Base-by-base conservation (phyloP, 2,888 invertebrate genomes). In the Coecobrya sp. region DNA sequence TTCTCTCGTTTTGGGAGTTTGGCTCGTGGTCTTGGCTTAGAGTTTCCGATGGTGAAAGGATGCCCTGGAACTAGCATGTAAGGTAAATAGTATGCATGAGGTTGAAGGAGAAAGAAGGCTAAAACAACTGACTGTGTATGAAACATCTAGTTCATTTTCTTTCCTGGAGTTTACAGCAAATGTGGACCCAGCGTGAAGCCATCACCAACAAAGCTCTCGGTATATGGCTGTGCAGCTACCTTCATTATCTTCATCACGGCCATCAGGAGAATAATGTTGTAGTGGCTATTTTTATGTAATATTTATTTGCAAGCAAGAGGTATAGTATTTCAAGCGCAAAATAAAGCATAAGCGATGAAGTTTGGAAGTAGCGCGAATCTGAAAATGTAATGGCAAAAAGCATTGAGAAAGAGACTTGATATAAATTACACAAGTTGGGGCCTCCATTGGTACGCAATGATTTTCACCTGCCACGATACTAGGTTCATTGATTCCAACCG, bases 231-330 rank as follows among this genome's bases (percentile, higher is more conserved):
- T 22, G 16, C 68, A 11, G 16, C 62, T 84, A 70, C 59, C 85
- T 49, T 68, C 79, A 86, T 73, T 70, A 59, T 65, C 52, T 62
- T 45, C 79, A 86, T 27, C 86, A 86, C 30, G 49, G 62, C 73
- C 86, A 90, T 90, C 90, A 25, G 59, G n/a, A 79, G 85, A 82
- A 79, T 90, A 52, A 85, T 86, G 86, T 65, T 86, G 86, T 85
- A 65, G 45, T 42, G 49, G 36, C 22, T 36, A 70, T 30, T 70
- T 70, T 30, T 36, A 70, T 36, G 19, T 36, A 36, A 19, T 70
- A n/a, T 36, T 70, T n/a, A 36, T n/a, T 36, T 36, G 2, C 30
- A 70, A 36, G 36, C 36, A 65, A n/a, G 11, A 0, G 25, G 11
- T 65, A 5, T 65, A 1, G 19, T 36, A 36, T 36, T 36, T 36